Evolutionary conservation across 2,113 vertebrate genomes (phyloP).

Genomic region (Apeltes quadracus): DNA sequence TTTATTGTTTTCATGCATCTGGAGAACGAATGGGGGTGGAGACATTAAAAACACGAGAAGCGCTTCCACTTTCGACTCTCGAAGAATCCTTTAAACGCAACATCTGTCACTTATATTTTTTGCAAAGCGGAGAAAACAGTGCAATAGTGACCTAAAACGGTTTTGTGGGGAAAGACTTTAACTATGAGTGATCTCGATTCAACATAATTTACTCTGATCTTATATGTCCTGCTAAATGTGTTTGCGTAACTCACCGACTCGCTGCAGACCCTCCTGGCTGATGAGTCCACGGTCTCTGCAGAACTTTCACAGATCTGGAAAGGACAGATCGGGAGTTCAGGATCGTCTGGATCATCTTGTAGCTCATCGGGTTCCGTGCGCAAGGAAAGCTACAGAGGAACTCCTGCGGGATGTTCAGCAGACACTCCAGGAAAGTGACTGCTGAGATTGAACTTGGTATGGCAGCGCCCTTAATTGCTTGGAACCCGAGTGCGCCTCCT

Average conservation of each 20-base stretch:
- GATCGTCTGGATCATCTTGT: constrained; percentile 48
- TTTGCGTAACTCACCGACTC: constrained; percentile 58
- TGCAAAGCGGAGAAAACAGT: not conserved
- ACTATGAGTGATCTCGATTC: too few relatives aligned
- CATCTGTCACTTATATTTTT: too few relatives aligned
- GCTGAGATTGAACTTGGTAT: too few relatives aligned
- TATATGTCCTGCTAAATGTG: too few relatives aligned
- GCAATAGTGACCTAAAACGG: not conserved
- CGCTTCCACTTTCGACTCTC: not conserved
- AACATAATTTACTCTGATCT: too few relatives aligned
- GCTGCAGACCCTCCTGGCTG: constrained; percentile 13
- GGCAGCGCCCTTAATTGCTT: too few relatives aligned
- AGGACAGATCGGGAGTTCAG: constrained; percentile 20
- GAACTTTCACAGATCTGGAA: not conserved
- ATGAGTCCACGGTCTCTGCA: constrained; percentile 32
- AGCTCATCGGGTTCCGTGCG: not conserved
- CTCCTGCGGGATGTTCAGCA: not conserved
- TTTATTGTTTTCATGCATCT: too few relatives aligned
- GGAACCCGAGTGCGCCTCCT: too few relatives aligned
- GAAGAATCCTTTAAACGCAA: not conserved
- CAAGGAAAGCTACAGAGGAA: not conserved
- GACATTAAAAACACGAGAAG: not conserved
- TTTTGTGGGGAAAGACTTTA: not conserved
- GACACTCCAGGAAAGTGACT: too few relatives aligned
- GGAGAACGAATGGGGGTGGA: not conserved